phyloP scores from a whole-genome alignment of 2,797 vertebrate genomes.

The Atherinosoma microstoma region DNA sequence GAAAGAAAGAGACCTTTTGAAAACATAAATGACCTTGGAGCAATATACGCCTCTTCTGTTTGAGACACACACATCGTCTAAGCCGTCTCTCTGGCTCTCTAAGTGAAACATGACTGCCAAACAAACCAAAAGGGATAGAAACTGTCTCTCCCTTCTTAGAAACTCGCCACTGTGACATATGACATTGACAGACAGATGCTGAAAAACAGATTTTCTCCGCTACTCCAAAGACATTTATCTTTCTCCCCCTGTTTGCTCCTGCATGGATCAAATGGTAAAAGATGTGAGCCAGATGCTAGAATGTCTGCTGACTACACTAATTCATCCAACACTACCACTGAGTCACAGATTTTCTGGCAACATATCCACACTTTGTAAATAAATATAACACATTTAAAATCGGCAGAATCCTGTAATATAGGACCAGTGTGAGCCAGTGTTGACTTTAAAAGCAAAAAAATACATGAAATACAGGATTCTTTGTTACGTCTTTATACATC shows the following conservation, averaged over 20 bases:
- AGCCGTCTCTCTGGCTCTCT: constrained; percentile 9
- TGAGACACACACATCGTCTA: constrained; percentile 26
- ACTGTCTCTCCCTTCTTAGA: constrained; percentile 57
- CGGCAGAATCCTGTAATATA: constrained; percentile 15
- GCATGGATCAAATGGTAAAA: constrained; percentile 71
- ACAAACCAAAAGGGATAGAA: constrained; percentile 36
- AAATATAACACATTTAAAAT: constrained; percentile 35
- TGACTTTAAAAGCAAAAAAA: constrained; percentile 24
- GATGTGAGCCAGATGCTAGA: constrained; percentile 75
- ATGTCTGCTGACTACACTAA: constrained; percentile 65
- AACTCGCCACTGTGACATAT: constrained; percentile 68
- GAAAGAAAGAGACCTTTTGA: constrained; percentile 70
- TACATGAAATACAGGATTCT: background rate
- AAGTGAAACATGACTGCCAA: constrained; percentile 60
- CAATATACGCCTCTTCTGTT: constrained; percentile 56
- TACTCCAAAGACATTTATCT: constrained; percentile 66
- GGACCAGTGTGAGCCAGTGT: constrained; percentile 27
- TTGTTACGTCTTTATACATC: background rate
- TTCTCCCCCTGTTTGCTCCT: constrained; percentile 70
- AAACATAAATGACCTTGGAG: constrained; percentile 79
- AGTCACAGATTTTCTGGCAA: constrained; percentile 40
- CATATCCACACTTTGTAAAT: constrained; percentile 34
- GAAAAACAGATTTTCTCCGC: constrained; percentile 70
- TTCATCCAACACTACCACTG: constrained; percentile 58
- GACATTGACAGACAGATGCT: constrained; percentile 73